These are phyloP conservation scores for Drosophila tanythrix DNA, from an alignment of 2,888 invertebrate species.

Conservation along the genomic window DNA sequence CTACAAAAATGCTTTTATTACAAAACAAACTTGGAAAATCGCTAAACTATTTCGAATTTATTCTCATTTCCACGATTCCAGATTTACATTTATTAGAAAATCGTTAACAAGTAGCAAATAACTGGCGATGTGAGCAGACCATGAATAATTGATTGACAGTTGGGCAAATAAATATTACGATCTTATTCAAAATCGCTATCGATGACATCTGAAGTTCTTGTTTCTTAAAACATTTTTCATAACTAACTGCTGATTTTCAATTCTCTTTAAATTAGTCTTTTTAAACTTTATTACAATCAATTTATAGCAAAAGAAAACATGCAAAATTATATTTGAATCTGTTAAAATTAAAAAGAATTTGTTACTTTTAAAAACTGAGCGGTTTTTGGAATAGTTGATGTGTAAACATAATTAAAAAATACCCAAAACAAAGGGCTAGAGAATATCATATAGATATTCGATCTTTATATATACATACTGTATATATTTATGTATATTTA, in stretches of 20 bases:
- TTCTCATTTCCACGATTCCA: no score
- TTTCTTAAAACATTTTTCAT: neutral
- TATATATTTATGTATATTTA: neutral
- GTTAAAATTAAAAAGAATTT: neutral
- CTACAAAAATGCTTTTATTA: neutral
- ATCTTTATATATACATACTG: neutral
- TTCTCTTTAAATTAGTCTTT: no score
- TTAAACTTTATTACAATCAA: neutral
- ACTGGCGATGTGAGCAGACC: no score
- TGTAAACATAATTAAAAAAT: neutral
- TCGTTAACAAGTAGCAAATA: no score
- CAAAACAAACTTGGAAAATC: neutral
- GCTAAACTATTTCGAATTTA: neutral
- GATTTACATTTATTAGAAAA: no score
- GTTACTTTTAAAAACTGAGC: neutral
- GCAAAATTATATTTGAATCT: neutral
- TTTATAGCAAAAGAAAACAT: neutral
- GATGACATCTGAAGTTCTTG: neutral
- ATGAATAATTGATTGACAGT: no score
- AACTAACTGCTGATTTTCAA: neutral
- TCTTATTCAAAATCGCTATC: no score
- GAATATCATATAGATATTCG: neutral
- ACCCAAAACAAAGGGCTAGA: neutral
- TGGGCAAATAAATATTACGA: no score
- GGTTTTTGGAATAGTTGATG: neutral